Percentiles rank a stretch among this genome's conserved stretches.
phyloP scores from a whole-genome alignment of 2,113 vertebrate genomes.

The Callospermophilus lateralis region DNA sequence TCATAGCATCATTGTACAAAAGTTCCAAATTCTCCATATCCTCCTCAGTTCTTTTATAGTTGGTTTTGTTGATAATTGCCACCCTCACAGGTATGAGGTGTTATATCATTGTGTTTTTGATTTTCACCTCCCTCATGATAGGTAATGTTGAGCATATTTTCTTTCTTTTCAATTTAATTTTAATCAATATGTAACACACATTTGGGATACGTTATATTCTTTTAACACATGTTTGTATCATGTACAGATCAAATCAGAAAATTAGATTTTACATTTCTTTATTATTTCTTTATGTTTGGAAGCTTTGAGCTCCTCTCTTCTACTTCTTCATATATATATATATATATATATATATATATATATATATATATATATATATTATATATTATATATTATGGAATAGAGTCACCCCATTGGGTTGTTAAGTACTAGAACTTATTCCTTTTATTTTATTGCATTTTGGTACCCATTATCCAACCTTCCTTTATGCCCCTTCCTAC shows the following conservation, averaged over 20 bases:
- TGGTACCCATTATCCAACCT: neutral
- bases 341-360: too few species aligned
- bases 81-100: neutral
- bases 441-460: too few species aligned
- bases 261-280: neutral
- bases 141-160: neutral
- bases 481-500: too few species aligned
- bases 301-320: neutral
- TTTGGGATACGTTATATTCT: neutral
- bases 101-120: neutral
- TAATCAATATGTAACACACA: neutral
- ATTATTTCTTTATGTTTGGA: neutral
- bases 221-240: neutral
- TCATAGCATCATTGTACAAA: neutral
- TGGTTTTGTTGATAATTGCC: neutral
- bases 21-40: neutral
- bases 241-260: neutral
- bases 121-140: neutral
- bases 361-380: too few species aligned
- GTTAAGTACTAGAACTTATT: neutral
- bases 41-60: neutral
- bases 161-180: neutral
- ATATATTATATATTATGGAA: too few species aligned
- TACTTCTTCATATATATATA: neutral
- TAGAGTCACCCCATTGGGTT: neutral